Percentiles rank a stretch among this genome's conserved stretches.
Conservation (phyloP, 1,140 invertebrate genomes). For the Eumeta japonica region DNA sequence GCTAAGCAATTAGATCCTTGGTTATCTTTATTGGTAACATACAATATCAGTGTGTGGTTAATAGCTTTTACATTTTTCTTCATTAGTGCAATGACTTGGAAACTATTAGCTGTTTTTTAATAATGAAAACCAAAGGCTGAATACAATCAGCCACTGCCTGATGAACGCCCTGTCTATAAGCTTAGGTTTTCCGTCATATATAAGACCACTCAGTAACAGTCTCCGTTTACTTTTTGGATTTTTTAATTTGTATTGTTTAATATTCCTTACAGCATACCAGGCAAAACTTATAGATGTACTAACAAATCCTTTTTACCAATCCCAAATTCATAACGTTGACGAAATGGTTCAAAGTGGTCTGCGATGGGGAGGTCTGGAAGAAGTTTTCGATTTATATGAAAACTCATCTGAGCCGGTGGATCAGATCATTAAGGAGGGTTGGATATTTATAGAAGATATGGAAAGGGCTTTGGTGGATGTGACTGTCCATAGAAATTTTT, state of each 20-base stretch:
- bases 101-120: slow-evolving; percentile 33
- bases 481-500: slow-evolving; percentile 38
- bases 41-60: slow-evolving; percentile 44
- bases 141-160: slow-evolving; percentile 35
- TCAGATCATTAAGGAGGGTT: slow-evolving; percentile 35
- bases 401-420: slow-evolving; percentile 47
- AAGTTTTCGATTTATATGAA: slow-evolving; percentile 52
- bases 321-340: slow-evolving; percentile 50
- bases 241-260: slow-evolving; percentile 51
- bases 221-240: slow-evolving; percentile 53
- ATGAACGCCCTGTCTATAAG: slow-evolving; percentile 48
- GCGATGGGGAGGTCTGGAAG: slow-evolving; percentile 48
- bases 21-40: slow-evolving; percentile 49
- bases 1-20: slow-evolving; percentile 43
- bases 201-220: slow-evolving; percentile 39
- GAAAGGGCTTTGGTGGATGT: slow-evolving; percentile 40
- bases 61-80: slow-evolving; percentile 34
- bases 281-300: slow-evolving; percentile 57
- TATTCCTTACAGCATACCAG: slow-evolving; percentile 54
- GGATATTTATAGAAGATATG: slow-evolving; percentile 35
- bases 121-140: slow-evolving; percentile 39
- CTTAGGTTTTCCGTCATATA: slow-evolving; percentile 43
- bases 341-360: slow-evolving; percentile 48
- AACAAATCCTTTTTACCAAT: slow-evolving; percentile 46
- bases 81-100: slow-evolving; percentile 47